Conservation (phyloP, 1,140 invertebrate species). For the Solenopsis invicta region DNA sequence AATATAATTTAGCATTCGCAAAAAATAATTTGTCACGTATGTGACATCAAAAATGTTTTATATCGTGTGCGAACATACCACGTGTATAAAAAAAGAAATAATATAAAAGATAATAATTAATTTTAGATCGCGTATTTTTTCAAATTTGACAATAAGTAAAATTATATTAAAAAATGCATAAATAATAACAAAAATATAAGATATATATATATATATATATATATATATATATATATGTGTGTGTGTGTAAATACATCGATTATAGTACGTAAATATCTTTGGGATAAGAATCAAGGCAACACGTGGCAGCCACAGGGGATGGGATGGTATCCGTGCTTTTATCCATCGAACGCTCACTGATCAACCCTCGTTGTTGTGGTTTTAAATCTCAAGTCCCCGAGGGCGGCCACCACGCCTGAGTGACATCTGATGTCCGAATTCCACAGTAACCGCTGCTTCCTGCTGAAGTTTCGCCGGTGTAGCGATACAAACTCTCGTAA, state of each 20-base stretch:
- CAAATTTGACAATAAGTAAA: not conserved
- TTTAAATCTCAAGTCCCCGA: slow-evolving; percentile 60
- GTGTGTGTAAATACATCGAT: not conserved
- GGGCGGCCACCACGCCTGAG: slow-evolving; percentile 53
- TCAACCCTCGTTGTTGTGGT: slow-evolving; percentile 60
- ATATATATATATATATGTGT: not conserved
- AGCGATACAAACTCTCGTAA: slow-evolving; percentile 39
- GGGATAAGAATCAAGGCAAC: slow-evolving; percentile 42
- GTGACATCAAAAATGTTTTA: not conserved
- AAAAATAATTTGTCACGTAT: not conserved
- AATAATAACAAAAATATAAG: not conserved
- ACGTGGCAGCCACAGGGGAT: slow-evolving; percentile 28
- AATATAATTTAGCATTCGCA: not conserved
- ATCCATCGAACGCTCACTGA: slow-evolving; percentile 39
- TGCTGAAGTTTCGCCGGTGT: slow-evolving; percentile 35
- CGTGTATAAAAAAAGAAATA: not conserved
- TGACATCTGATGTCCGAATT: slow-evolving; percentile 61
- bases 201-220: not conserved
- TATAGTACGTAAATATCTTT: not conserved
- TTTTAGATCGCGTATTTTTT: not conserved
- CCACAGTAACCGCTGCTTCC: slow-evolving; percentile 41
- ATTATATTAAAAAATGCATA: not conserved
- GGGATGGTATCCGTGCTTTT: slow-evolving; percentile 15
- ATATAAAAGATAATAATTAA: not conserved
- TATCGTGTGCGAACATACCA: not conserved